These are phyloP conservation scores for Triops cancriformis DNA, from an alignment of 1,140 invertebrate genomes.

Conservation along the genomic window DNA sequence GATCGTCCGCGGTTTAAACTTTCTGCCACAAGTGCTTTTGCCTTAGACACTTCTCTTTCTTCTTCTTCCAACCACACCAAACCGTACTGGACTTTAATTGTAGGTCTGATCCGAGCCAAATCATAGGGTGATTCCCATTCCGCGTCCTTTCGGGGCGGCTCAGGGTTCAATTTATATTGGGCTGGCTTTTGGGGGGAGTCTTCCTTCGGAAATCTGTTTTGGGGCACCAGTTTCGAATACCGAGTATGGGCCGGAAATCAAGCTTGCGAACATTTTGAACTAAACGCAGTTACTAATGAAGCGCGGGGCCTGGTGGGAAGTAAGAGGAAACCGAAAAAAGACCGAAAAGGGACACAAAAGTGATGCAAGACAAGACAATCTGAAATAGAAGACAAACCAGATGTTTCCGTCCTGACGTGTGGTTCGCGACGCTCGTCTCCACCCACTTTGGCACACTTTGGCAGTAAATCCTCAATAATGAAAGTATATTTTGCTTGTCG, in stretches of 20 bases:
- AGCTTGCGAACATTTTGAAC: no score
- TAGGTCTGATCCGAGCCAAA: slow-evolving; percentile 8
- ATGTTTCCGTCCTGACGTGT: not conserved
- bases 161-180: not conserved
- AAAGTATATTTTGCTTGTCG: not conserved
- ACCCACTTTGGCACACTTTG: not conserved
- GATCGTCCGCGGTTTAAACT: not conserved
- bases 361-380: not conserved
- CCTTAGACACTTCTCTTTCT: not conserved
- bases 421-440: not conserved
- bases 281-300: no score
- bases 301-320: no score
- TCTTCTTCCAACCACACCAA: not conserved
- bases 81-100: not conserved
- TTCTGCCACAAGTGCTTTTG: not conserved
- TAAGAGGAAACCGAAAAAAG: not conserved
- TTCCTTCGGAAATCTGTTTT: no score
- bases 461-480: not conserved
- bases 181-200: not conserved
- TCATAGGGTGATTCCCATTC: not conserved
- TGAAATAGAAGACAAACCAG: slow-evolving; percentile 1
- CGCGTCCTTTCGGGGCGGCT: not conserved
- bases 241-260: no score
- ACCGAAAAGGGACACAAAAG: not conserved
- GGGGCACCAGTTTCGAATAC: no score